A percentile compares a stretch with the other conserved stretches of the same genome.
These are phyloP conservation scores for Augochlorella aurata DNA, from an alignment of 2,888 invertebrate species.

Conservation along the genomic window DNA sequence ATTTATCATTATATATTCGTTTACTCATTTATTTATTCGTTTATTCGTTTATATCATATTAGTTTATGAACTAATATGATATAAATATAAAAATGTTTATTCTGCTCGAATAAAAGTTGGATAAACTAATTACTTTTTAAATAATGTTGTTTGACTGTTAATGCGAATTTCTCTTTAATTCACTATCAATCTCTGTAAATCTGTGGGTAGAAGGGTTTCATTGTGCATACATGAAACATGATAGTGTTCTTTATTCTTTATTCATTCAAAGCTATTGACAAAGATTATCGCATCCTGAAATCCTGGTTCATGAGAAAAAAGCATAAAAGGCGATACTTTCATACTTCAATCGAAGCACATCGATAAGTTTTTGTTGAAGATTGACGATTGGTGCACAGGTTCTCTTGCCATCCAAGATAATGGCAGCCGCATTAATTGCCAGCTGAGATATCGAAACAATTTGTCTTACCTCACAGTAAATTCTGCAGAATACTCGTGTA, in stretches of 20 bases:
- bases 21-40: too few relatives aligned
- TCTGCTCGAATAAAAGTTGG: too few relatives aligned
- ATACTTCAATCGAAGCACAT: background rate
- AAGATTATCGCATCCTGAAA: background rate
- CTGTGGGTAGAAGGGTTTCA: background rate
- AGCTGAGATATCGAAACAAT: background rate
- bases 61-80: too few relatives aligned
- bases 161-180: background rate
- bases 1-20: too few relatives aligned
- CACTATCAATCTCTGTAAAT: background rate
- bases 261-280: background rate
- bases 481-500: background rate
- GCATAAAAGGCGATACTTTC: too few relatives aligned
- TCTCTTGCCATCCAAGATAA: background rate
- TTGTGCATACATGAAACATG: background rate
- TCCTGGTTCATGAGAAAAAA: background rate
- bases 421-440: background rate
- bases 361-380: background rate
- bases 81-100: too few relatives aligned
- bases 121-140: too few relatives aligned
- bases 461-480: background rate
- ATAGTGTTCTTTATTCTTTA: background rate
- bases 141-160: too few relatives aligned
- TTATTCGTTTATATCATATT: too few relatives aligned
- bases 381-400: background rate